Evolutionary conservation across 35 echinoderm and acorn worm genomes (phyloP).

Genomic region (Heliocidaris tuberculata): DNA sequence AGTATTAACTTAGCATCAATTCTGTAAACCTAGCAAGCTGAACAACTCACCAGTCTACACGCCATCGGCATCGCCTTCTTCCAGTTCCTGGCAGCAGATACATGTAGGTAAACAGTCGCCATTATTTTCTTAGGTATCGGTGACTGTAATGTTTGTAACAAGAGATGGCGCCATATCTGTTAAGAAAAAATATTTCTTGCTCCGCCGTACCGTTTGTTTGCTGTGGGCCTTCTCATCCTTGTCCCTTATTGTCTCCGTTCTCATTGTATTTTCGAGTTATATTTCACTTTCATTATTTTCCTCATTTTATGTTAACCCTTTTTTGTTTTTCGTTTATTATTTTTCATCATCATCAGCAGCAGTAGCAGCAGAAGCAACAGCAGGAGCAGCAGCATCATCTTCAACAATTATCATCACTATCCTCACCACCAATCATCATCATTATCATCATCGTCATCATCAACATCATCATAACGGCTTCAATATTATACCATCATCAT

Average conservation of each 20-base stretch:
- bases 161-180: constrained; percentile 10
- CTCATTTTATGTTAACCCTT: too few relatives aligned
- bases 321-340: too few relatives aligned
- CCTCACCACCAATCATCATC: neutral
- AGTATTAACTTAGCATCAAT: neutral
- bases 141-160: neutral
- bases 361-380: too few relatives aligned
- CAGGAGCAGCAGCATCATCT: too few relatives aligned
- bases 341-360: too few relatives aligned
- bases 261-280: neutral
- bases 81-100: neutral
- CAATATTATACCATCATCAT: neutral
- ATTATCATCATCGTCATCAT: neutral
- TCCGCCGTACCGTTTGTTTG: too few relatives aligned
- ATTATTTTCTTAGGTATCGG: neutral
- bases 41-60: neutral
- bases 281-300: neutral
- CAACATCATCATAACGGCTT: neutral
- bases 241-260: neutral
- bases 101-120: constrained; percentile 33
- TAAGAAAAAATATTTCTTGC: too few relatives aligned
- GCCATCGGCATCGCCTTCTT: constrained; percentile 22
- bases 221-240: neutral
- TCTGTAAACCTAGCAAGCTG: neutral
- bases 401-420: too few relatives aligned